Conservation (phyloP, 1,140 invertebrate genomes). For the Hyles vespertilio region DNA sequence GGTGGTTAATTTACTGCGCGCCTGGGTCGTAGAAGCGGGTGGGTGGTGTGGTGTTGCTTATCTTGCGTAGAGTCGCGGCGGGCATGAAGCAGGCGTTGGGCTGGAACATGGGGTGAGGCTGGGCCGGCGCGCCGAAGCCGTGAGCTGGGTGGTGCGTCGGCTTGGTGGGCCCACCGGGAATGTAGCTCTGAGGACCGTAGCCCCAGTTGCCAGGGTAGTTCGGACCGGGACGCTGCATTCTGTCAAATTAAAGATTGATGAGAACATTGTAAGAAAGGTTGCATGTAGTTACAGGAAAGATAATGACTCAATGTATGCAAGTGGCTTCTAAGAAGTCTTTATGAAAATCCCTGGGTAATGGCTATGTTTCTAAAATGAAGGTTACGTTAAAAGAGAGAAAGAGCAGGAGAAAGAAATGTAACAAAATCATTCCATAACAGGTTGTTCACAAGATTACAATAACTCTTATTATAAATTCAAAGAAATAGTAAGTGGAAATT, state of each 20-base stretch:
- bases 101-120: constrained; percentile 14
- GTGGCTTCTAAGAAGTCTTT: too few relatives aligned
- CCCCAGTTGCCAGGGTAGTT: constrained; percentile 8
- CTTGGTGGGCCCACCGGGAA: constrained; percentile 2
- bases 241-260: constrained; percentile 10
- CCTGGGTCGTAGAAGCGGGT: constrained; percentile 25
- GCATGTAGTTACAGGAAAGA: too few relatives aligned
- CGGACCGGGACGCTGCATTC: constrained; percentile 23
- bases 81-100: constrained; percentile 26
- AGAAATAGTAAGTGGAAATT: too few relatives aligned
- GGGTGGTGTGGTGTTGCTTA: constrained; percentile 13
- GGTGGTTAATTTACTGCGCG: constrained; percentile 19
- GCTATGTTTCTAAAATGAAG: too few relatives aligned
- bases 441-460: too few relatives aligned
- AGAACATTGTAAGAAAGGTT: background rate
- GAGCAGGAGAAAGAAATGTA: too few relatives aligned
- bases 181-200: background rate
- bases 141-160: constrained; percentile 9
- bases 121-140: constrained; percentile 12
- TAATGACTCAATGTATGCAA: too few relatives aligned
- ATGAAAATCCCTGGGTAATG: too few relatives aligned
- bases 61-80: constrained; percentile 20
- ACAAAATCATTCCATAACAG: too few relatives aligned
- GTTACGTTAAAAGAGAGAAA: too few relatives aligned
- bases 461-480: too few relatives aligned